These are phyloP conservation scores for Ectemnius continuus DNA, from an alignment of 2,888 invertebrate genomes.

Conservation along the genomic window DNA sequence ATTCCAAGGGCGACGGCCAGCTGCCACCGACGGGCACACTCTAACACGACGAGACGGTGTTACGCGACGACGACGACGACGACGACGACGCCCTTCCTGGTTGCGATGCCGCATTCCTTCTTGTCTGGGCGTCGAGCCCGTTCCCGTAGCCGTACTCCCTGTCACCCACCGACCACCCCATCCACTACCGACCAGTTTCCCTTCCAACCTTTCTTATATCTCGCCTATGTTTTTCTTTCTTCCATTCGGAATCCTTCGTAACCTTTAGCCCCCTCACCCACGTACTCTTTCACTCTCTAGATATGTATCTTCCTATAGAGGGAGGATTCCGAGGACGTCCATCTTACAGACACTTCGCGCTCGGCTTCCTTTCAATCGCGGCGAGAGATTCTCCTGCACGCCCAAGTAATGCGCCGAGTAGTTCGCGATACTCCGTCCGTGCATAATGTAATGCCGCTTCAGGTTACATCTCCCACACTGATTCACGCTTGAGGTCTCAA, in stretches of 20 bases:
- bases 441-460: no score
- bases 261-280: not conserved
- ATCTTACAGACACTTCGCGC: constrained; percentile 3
- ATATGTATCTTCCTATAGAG: no score
- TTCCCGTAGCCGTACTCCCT: not conserved
- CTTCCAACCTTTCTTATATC: not conserved
- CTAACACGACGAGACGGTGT: constrained; percentile 57
- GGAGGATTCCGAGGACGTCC: not conserved
- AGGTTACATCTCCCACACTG: no score
- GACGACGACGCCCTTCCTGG: constrained; percentile 33
- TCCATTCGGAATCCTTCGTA: not conserved
- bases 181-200: not conserved
- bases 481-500: no score
- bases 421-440: not conserved
- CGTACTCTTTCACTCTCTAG: not conserved
- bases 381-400: not conserved
- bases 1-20: constrained; percentile 65
- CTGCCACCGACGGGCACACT: constrained; percentile 49
- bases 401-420: not conserved
- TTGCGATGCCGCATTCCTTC: constrained; percentile 32
- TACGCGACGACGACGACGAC: constrained; percentile 52
- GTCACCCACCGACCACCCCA: no score
- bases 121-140: not conserved
- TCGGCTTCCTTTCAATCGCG: not conserved
- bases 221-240: not conserved